A percentile compares a stretch with the other conserved stretches of the same genome.
These are phyloP conservation scores for Hystrix cristata DNA, from an alignment of 2,113 vertebrate species.

Conservation along the genomic window DNA sequence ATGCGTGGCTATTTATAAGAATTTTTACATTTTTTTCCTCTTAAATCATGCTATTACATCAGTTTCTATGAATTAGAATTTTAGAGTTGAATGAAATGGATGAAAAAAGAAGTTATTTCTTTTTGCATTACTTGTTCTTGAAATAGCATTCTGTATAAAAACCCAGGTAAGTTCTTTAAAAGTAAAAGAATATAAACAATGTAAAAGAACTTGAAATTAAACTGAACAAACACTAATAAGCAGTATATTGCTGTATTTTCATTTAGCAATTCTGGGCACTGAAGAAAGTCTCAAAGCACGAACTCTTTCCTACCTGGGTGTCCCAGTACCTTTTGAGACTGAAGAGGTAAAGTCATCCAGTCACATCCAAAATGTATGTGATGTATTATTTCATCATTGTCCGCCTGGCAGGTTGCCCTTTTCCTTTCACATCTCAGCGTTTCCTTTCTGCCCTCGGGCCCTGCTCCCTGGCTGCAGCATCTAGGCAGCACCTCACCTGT, in stretches of 20 bases:
- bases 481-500: background rate
- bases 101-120: slow-evolving; percentile 17
- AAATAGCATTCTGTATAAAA: slow-evolving; percentile 30
- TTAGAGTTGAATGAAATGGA: slow-evolving; percentile 20
- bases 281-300: slow-evolving; percentile 86
- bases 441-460: background rate
- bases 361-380: background rate
- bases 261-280: slow-evolving; percentile 90
- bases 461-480: background rate
- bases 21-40: background rate
- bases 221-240: slow-evolving; percentile 26
- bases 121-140: background rate
- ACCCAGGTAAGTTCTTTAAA: background rate
- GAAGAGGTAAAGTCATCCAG: slow-evolving; percentile 81
- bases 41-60: slow-evolving; percentile 11
- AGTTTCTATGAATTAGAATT: slow-evolving; percentile 18
- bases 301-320: slow-evolving; percentile 90
- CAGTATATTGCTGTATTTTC: slow-evolving; percentile 62
- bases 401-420: background rate
- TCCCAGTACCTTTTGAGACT: slow-evolving; percentile 88
- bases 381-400: background rate
- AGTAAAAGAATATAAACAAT: background rate
- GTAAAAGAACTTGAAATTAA: slow-evolving; percentile 25
- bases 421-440: background rate
- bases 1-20: no score